Evolutionary conservation across 2,113 vertebrate species (phyloP).

Genomic region (Callorhinus ursinus): DNA sequence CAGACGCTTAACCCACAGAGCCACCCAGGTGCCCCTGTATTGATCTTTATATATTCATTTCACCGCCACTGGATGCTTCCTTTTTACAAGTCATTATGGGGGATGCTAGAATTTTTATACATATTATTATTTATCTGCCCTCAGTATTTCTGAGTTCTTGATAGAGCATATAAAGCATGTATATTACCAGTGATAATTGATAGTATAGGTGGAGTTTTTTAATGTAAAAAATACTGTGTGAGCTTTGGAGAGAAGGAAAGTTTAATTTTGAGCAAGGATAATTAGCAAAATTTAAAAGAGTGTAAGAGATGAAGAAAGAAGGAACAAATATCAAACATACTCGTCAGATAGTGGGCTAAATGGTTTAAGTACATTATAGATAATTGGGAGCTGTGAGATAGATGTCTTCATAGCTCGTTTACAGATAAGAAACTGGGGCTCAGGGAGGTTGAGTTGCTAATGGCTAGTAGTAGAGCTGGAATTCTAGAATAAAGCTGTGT

Average conservation of each 20-base stretch:
- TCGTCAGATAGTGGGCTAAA: background rate
- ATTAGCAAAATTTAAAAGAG: conserved; percentile 12
- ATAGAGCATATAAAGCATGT: conserved; percentile 5
- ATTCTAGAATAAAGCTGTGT: conserved; percentile 8
- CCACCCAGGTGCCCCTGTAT: background rate
- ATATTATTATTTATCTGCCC: background rate
- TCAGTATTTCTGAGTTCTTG: conserved; percentile 2
- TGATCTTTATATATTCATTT: conserved; percentile 10
- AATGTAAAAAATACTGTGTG: background rate
- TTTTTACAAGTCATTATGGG: background rate
- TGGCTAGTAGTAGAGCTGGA: background rate
- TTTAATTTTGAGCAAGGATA: conserved; percentile 42
- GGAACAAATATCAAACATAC: background rate
- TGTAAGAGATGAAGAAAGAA: conserved; percentile 2
- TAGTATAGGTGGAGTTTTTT: background rate
- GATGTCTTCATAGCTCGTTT: background rate
- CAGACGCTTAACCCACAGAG: background rate
- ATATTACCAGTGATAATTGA: background rate
- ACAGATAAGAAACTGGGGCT: background rate
- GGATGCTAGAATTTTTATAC: background rate
- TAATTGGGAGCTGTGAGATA: background rate
- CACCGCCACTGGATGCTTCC: background rate
- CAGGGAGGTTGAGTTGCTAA: background rate
- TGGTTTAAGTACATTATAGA: background rate
- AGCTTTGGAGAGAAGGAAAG: background rate